A percentile compares a stretch with the other conserved stretches of the same genome.
phyloP scores from a whole-genome alignment of 2,888 invertebrate genomes.

The Drosophila diplacantha region DNA sequence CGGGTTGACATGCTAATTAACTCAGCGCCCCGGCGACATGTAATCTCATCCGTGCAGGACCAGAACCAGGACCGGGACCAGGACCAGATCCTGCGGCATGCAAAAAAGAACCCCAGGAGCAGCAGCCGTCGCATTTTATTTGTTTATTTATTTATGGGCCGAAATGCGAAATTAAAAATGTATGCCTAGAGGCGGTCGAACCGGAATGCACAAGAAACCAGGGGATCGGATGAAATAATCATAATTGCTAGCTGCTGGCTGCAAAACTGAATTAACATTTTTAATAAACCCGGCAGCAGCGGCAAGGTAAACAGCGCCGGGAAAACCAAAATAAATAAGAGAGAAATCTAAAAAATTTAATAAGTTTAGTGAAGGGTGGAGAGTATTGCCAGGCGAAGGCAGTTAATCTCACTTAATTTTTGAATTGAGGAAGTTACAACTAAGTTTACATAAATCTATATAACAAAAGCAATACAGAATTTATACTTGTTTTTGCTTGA shows the following conservation, averaged over 20 bases:
- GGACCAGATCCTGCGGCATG: constrained; percentile 3
- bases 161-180: constrained; percentile 66
- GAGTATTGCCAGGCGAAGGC: not conserved
- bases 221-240: constrained; percentile 49
- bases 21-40: constrained; percentile 29
- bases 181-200: constrained; percentile 49
- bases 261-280: constrained; percentile 50
- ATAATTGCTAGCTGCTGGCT: constrained; percentile 47
- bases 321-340: not conserved
- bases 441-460: not conserved
- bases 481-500: not conserved
- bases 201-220: constrained; percentile 19
- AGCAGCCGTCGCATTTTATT: constrained; percentile 24
- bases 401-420: not conserved
- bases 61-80: constrained; percentile 1
- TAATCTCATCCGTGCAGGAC: constrained; percentile 7
- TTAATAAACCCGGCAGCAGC: constrained; percentile 42
- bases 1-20: constrained; percentile 52
- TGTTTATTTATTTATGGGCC: constrained; percentile 56
- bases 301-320: constrained; percentile 13
- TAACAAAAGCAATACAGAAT: not conserved
- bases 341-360: constrained; percentile 5
- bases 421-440: not conserved
- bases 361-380: constrained; percentile 1
- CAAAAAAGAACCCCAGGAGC: constrained; percentile 6